phyloP scores from a whole-genome alignment of 2,113 vertebrate genomes.

The Tapirus terrestris region DNA sequence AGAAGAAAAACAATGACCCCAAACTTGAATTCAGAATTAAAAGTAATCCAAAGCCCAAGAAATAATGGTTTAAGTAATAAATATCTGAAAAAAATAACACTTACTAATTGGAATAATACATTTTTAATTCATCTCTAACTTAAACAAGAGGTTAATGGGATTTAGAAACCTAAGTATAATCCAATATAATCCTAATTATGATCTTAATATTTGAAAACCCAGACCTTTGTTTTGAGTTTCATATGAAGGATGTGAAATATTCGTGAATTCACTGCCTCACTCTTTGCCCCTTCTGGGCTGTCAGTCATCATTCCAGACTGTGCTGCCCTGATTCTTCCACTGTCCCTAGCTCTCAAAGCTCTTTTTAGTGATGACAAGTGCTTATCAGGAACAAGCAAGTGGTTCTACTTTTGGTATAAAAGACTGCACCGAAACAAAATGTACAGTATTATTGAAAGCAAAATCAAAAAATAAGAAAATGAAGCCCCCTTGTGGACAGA shows the following conservation, averaged over 20 bases:
- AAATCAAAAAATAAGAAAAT: slow-evolving; percentile 67
- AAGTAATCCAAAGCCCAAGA: not conserved
- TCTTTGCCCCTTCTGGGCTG: not conserved
- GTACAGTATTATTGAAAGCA: not conserved
- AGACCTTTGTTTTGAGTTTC: not conserved
- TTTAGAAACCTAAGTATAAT: not conserved
- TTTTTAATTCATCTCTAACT: not conserved
- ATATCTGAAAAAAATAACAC: not conserved
- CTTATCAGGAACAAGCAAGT: not conserved
- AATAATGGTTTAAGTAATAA: not conserved
- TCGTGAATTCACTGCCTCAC: not conserved
- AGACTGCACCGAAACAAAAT: slow-evolving; percentile 22
- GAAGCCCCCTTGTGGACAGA: slow-evolving; percentile 83
- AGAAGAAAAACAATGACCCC: not conserved
- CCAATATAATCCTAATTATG: not conserved
- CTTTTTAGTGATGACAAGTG: not conserved
- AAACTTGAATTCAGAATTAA: slow-evolving; percentile 25
- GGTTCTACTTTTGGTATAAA: slow-evolving; percentile 5
- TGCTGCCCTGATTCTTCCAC: not conserved
- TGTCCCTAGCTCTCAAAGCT: not conserved
- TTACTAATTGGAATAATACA: not conserved
- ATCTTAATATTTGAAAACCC: not conserved
- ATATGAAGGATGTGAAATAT: not conserved
- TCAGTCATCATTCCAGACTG: not conserved
- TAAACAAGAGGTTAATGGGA: not conserved